These are phyloP conservation scores for Pogonomyrmex californicus DNA, from an alignment of 1,140 invertebrate genomes.

Conservation along the genomic window DNA sequence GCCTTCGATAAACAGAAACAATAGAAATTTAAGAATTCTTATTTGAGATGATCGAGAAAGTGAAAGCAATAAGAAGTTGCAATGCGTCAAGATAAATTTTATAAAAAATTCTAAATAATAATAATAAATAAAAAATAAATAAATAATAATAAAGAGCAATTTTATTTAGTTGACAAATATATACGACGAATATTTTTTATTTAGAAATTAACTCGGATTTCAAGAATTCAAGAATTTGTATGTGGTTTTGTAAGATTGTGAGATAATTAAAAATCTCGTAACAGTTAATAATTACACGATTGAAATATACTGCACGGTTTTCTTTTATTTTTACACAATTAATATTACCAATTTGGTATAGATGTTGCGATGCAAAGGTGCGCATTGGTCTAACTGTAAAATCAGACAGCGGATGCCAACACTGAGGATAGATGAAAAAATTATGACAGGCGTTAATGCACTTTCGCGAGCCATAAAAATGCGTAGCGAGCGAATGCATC, in stretches of 20 bases:
- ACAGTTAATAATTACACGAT: background rate
- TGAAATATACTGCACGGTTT: background rate
- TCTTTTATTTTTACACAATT: background rate
- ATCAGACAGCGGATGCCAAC: background rate
- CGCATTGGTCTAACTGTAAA: conserved; percentile 12
- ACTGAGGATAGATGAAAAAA: conserved; percentile 20
- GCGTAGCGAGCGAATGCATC: background rate
- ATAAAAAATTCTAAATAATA: background rate
- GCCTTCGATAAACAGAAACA: background rate
- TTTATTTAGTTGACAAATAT: no score
- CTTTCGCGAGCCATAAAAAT: conserved; percentile 35
- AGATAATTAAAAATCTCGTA: background rate
- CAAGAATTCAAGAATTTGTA: background rate
- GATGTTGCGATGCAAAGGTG: background rate
- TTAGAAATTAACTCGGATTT: background rate
- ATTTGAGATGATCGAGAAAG: background rate
- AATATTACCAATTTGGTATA: background rate
- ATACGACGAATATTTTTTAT: background rate
- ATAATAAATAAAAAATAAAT: background rate
- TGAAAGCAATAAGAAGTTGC: background rate
- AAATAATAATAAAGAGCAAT: no score
- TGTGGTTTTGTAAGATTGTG: background rate
- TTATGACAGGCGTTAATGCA: conserved; percentile 11
- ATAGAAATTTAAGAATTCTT: background rate
- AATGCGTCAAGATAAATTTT: background rate